Base-by-base conservation (phyloP, 2,888 invertebrate species). In the Creontiades dilutus region DNA sequence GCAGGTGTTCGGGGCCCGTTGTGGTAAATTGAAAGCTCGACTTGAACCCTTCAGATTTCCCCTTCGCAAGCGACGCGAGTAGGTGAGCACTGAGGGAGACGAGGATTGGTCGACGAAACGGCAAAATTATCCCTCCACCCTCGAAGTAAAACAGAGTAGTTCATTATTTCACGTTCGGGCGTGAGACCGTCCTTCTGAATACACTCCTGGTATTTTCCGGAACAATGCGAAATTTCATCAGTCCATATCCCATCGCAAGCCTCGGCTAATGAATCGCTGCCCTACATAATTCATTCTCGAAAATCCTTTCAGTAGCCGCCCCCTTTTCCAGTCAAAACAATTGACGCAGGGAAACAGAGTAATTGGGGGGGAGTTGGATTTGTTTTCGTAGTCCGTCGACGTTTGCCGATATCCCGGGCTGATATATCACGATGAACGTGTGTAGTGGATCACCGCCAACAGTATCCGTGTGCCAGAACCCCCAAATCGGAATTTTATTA, bases 21-120 rank as follows among this genome's bases (percentile, higher is more conserved):
- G 23, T 68, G 68, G 68, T 12, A 68, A 68, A 68, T 68, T 68
- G 68, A 68, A 68, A 68, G 68, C 68, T 68, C 68, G 5, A n/a
- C 57, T 57, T 11, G 68, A 68, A 27, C 68, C 68, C 68, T 68
- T 68, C 68, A 68, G 68, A 23, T 23, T 13, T 16, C 57, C n/a
- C n/a, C n/a, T n/a, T 37, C 37, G 37, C 37, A 37, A 37, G 37
- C 2, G 37, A 37, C 2, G 37, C 37, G 37, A 37, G 37, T 37
- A 37, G 37, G 37, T 37, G 37, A 37, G 37, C 3, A 37, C 37
- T 37, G 37, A 37, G n/a, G 61, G 19, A 16, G 52, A 12, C 52
- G 52, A 52, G 61, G 52, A 52, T 57, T 57, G 37, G 37, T 37
- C 2, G n/a, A n/a, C n/a, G n/a, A 57, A 57, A 57, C 68, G 68